Evolutionary conservation across 2,113 vertebrate species (phyloP).

Genomic region (Asarcornis scutulata): DNA sequence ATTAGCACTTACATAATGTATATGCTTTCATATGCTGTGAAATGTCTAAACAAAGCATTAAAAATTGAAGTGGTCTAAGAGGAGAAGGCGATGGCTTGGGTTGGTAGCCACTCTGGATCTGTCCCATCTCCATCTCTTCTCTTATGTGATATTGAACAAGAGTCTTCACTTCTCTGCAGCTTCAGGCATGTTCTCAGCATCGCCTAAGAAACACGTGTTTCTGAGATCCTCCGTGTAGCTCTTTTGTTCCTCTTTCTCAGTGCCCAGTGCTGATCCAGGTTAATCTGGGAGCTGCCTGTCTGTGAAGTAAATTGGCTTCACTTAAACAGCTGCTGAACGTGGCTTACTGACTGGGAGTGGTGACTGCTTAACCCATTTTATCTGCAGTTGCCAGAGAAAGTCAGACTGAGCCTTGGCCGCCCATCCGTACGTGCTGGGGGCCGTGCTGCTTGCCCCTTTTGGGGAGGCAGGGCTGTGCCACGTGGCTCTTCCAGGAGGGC

Average conservation of each 20-base stretch:
- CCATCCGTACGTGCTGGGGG: accelerated
- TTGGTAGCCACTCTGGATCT: neutral
- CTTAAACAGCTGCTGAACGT: neutral
- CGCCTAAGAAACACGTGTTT: accelerated
- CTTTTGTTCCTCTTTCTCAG: neutral
- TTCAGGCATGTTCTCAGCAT: neutral
- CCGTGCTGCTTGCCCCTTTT: accelerated
- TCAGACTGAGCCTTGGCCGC: neutral
- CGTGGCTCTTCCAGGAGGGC: accelerated
- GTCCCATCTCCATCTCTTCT: neutral
- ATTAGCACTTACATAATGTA: neutral
- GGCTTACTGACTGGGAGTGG: neutral
- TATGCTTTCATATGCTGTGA: neutral
- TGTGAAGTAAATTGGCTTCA: neutral
- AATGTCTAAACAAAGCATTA: neutral
- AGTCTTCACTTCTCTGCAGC: neutral
- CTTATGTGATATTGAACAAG: neutral
- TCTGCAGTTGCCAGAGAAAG: neutral
- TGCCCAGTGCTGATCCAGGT: neutral
- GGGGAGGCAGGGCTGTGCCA: neutral
- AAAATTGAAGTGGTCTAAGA: neutral
- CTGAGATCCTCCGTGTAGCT: neutral
- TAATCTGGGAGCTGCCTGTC: constrained; percentile 32
- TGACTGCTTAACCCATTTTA: neutral
- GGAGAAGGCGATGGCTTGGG: neutral